phyloP scores from a whole-genome alignment of 2,113 vertebrate genomes.

The Felis catus region DNA sequence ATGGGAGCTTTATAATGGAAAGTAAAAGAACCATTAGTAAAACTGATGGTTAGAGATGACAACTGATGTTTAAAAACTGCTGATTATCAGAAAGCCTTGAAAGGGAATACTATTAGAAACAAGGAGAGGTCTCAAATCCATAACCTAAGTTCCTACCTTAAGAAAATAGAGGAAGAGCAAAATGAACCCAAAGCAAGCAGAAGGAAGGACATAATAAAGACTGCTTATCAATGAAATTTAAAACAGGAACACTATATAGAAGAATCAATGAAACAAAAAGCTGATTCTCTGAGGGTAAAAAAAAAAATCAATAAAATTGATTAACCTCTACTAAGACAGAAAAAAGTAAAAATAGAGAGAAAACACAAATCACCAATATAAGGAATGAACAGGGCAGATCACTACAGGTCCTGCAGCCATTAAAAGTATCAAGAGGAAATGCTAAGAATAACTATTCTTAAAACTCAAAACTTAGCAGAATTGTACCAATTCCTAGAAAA shows the following conservation, averaged over 20 bases:
- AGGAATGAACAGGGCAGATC: background rate
- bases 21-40: constrained; percentile 8
- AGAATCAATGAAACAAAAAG: constrained; percentile 40
- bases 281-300: background rate
- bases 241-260: background rate
- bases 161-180: constrained; percentile 6
- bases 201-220: constrained; percentile 31
- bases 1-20: background rate
- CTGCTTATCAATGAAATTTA: background rate
- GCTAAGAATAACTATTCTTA: background rate
- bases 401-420: background rate
- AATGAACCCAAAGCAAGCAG: background rate
- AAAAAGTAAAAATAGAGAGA: constrained; percentile 9
- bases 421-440: constrained; percentile 31
- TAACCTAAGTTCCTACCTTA: background rate
- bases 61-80: background rate
- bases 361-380: constrained; percentile 25
- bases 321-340: constrained; percentile 17
- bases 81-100: background rate
- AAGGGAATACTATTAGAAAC: background rate
- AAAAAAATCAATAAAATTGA: constrained; percentile 41
- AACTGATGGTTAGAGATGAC: constrained; percentile 11
- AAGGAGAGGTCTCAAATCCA: constrained; percentile 24
- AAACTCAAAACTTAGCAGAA: constrained; percentile 16
- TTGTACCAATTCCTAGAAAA: background rate